These are phyloP conservation scores for Trogon melanurus DNA, from an alignment of 2,113 vertebrate species.

Conservation along the genomic window DNA sequence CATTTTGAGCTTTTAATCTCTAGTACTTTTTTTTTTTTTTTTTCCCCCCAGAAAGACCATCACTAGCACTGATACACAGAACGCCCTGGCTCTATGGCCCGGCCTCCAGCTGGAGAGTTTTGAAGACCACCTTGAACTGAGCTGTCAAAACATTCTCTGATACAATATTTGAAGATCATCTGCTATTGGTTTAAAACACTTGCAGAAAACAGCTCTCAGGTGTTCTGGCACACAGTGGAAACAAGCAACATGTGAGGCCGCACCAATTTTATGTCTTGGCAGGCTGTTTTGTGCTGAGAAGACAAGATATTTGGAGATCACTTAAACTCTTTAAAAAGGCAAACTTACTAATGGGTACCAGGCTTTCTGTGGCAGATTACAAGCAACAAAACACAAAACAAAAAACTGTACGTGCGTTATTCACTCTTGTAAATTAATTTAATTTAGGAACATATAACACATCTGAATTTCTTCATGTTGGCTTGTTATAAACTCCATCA, in stretches of 20 bases:
- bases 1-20: neutral
- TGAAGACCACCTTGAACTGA: neutral
- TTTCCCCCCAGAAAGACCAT: neutral
- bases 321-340: neutral
- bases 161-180: neutral
- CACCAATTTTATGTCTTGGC: neutral
- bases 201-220: neutral
- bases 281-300: neutral
- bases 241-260: neutral
- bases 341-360: neutral
- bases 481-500: neutral
- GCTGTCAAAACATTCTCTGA: neutral
- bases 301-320: neutral
- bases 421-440: neutral
- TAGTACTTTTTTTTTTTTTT: neutral
- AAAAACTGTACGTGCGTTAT: neutral
- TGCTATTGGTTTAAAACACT: neutral
- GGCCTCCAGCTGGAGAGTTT: neutral
- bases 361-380: neutral
- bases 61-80: neutral
- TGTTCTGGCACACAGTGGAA: neutral
- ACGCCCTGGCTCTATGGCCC: accelerated
- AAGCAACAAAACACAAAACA: neutral
- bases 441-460: neutral
- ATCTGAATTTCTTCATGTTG: too few relatives aligned